Base-by-base conservation (phyloP, 1,140 invertebrate species). In the Calliphora vicina region DNA sequence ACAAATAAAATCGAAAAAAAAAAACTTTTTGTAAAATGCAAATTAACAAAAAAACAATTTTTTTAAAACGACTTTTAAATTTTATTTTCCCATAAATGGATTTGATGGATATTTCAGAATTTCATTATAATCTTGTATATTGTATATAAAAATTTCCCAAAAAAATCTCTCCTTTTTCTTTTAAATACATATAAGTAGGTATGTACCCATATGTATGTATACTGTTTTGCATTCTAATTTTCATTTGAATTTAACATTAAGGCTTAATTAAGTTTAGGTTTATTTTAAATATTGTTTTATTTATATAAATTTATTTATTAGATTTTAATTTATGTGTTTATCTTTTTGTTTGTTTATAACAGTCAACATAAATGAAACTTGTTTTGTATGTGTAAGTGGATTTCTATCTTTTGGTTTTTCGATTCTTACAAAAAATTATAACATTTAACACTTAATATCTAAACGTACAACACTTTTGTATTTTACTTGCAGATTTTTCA, bases 381-480 rank as follows among this genome's bases (percentile, higher is more conserved):
- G 20, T 76, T 76, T 43, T 42, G n/a, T n/a, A n/a, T n/a, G n/a
- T n/a, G n/a, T 10, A 50, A 2, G 35, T 0, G 5, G 25, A n/a
- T 27, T 35, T 74, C 2, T 74, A 17, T 74, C n/a, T 74, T 35
- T 35, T 74, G n/a, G n/a, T 25, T 26, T 25, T 23, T 12, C 13
- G 4, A 76, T 43, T 78, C 35, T 78, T 43, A 78, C 74, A 78
- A 78, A 43, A 78, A 78, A 78, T 45, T 43, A 78, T 78, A 43
- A 78, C 74, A 45, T 78, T 78, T 43, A 78, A 78, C 74, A 78
- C 74, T 78, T 78, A 43, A 45, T 25, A 43, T 12, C 74, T 78
- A 78, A 35, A 78, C 74, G n/a, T 43, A 78, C 29, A 43, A 78
- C 74, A 45, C n/a, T 43, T 76, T 20, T 78, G n/a, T 78, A 9